Conservation (phyloP, 2,113 vertebrate species). For the Perognathus longimembris region DNA sequence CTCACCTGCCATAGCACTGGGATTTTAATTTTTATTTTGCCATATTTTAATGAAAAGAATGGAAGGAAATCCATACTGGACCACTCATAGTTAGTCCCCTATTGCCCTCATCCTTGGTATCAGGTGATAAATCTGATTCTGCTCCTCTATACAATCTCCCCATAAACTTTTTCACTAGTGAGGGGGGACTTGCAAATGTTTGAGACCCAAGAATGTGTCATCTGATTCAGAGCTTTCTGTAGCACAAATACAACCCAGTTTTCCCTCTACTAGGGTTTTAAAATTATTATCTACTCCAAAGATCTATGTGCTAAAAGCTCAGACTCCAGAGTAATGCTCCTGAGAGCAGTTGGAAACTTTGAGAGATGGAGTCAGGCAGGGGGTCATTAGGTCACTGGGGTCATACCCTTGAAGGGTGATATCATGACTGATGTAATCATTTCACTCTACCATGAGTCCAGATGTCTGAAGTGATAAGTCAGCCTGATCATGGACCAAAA, state of each 20-base stretch:
- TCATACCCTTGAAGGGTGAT: background rate
- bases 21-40: slow-evolving; percentile 18
- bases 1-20: background rate
- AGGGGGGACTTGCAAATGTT: background rate
- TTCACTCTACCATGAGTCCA: background rate
- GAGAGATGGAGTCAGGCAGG: too few relatives aligned
- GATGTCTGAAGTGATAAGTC: background rate
- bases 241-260: background rate
- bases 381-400: too few relatives aligned
- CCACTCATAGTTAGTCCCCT: background rate
- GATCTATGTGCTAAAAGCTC: background rate
- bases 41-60: background rate
- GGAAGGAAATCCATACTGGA: background rate
- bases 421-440: background rate
- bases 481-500: background rate
- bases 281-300: background rate
- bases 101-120: background rate
- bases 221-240: background rate
- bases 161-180: background rate
- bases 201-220: background rate
- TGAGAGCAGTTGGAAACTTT: background rate
- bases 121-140: background rate
- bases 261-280: background rate
- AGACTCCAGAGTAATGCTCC: too few relatives aligned
- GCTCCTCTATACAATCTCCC: background rate